phyloP scores from a whole-genome alignment of 2,888 invertebrate species.

The Acanthoscelides obtectus region DNA sequence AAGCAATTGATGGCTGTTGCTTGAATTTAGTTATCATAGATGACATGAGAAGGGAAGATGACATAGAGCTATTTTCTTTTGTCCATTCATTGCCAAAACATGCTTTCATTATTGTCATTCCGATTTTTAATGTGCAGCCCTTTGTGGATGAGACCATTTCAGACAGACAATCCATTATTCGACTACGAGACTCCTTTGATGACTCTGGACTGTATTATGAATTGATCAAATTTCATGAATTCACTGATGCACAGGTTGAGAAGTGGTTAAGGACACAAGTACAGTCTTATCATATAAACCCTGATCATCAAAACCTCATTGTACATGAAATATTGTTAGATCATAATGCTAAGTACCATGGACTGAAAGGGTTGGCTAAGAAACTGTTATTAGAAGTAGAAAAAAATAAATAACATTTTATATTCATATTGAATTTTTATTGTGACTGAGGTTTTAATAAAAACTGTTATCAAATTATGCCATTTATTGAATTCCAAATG shows the following conservation, averaged over 20 bases:
- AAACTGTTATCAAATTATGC: background rate
- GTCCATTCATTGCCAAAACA: conserved; percentile 27
- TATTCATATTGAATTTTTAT: background rate
- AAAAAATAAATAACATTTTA: conserved; percentile 9
- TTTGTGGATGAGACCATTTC: conserved; percentile 22
- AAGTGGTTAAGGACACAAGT: conserved; percentile 28
- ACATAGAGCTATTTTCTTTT: conserved; percentile 26
- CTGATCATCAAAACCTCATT: conserved; percentile 15
- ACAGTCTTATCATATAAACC: conserved; percentile 15
- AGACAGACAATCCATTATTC: conserved; percentile 22
- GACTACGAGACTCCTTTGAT: conserved; percentile 26
- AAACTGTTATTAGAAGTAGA: conserved; percentile 26
- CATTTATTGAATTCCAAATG: background rate
- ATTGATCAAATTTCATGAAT: conserved; percentile 30
- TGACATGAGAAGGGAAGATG: conserved; percentile 29
- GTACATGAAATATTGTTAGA: conserved; percentile 23
- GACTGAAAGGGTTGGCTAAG: conserved; percentile 31
- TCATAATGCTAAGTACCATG: conserved; percentile 27
- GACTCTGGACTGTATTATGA: conserved; percentile 22
- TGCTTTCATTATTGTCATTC: conserved; percentile 25
- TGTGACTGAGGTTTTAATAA: background rate
- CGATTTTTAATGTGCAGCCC: conserved; percentile 35
- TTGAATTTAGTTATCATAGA: conserved; percentile 36
- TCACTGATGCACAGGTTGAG: conserved; percentile 24
- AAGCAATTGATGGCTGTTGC: conserved; percentile 15